Evolutionary conservation across 2,888 invertebrate genomes (phyloP), one percentile per base, ranked within the genome.

Genomic region (Emmelina monodactyla): DNA sequence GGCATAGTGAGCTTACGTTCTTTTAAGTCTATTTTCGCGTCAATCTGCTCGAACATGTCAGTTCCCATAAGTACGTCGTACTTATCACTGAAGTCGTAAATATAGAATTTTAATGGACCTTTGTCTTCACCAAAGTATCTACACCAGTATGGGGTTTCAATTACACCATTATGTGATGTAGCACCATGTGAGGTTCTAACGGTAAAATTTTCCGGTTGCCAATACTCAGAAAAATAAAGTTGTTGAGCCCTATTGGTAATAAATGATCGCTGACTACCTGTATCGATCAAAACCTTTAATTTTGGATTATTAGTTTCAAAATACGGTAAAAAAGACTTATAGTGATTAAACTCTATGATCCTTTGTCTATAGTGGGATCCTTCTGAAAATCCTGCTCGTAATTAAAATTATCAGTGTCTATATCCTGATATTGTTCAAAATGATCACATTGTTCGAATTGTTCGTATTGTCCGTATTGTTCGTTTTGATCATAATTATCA

Each of bases 251-350:
- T 30, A 2, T 6, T 32, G 9, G 36, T 41, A 2, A 44, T 44
- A 31, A 44, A 44, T 2, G 41, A 44, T 13, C 38, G 22, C 28
- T 42, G 42, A 35, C 40, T 40, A 12, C 41, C 44, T 22, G 40
- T 40, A 12, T 44, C 40, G 14, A 40, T 38, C 29, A 39, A 33
- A n/a, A 34, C 38, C 35, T 40, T 42, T 35, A 40, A 37, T 16
- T 35, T 33, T 10, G 37, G 43, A 15, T 37, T 33, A 15, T 29
- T 16, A 12, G 32, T 42, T 29, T 40, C 38, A 22, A 42, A 42
- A 37, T 42, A 42, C 2, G 39, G 38, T 12, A 32, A 22, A 22
- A 12, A 32, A 14, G 32, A 32, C 14, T 32, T 32, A n/a, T n/a
- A n/a, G n/a, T n/a, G n/a, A n/a, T n/a, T n/a, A n/a, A n/a, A n/a